Evolutionary conservation across 2,797 vertebrate species (phyloP), one percentile per base, ranked within the genome.

Genomic region (Anniella stebbinsi): DNA sequence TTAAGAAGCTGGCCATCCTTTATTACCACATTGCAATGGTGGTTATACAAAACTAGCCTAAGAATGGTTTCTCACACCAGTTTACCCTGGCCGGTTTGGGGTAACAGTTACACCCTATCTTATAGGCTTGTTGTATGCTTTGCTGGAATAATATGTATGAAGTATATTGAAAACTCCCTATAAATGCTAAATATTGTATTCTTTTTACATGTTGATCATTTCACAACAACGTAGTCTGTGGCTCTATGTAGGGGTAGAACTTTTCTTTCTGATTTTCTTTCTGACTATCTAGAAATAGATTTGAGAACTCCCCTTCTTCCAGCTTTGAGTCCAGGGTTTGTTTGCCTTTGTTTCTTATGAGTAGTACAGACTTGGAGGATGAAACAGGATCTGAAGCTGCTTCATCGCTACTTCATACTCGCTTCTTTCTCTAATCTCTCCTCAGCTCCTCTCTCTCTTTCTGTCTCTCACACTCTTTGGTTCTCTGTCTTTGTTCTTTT

Each of bases 221-320:
- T 76, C 73, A 76, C 41, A 66, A 87, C 38, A 10, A 54, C 36
- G 38, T 21, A 38, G 36, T 75, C 36, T 21, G 2, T 1, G 54
- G 1, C 88, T 81, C 93, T 88, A 67, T 33, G 83, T 88, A 57
- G 0, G 0, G 82, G 82, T 23, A 86, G 91, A 91, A 84, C 25
- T 54, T 83, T 87, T n/a, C 87, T 76, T 11, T 60, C 86, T 72
- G 73, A 90, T 92, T 45, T 82, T 54, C 77, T 81, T 67, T 69
- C 30, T 54, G 36, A 63, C 48, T 18, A 66, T 41, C 87, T 2
- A 87, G 87, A 25, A 92, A 73, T 0, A 87, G 73, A 33, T 54
- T 57, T 4, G 0, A 92, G 45, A n/a, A 48, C 87, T 89, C 2
- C 2, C n/a, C 80, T 86, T 83, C 72, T 38, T 90, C 86, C 89